These are phyloP conservation scores for Branchellion lobata DNA, from an alignment of 2,888 invertebrate species.

Conservation along the genomic window DNA sequence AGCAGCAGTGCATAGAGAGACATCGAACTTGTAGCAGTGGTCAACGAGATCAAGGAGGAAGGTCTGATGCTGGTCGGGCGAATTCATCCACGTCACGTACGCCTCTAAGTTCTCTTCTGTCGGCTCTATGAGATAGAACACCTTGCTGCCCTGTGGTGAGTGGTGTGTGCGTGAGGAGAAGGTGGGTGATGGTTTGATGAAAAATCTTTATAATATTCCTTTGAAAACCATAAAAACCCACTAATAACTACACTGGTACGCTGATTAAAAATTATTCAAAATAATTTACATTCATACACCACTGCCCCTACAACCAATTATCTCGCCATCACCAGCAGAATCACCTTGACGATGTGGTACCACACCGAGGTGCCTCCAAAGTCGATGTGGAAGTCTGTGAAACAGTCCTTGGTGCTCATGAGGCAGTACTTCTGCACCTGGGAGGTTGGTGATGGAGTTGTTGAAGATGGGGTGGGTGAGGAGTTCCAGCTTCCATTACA, in stretches of 20 bases:
- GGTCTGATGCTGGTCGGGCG: conserved; percentile 31
- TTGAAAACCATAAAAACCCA: no score
- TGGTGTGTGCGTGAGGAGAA: background rate
- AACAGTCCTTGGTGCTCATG: conserved; percentile 40
- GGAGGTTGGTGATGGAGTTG: background rate
- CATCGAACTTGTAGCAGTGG: conserved; percentile 42
- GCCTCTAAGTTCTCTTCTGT: conserved; percentile 32
- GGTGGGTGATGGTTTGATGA: no score
- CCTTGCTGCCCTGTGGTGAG: conserved; percentile 37
- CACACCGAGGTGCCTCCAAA: conserved; percentile 44
- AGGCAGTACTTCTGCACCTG: conserved; percentile 45
- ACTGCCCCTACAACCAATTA: no score
- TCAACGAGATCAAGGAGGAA: conserved; percentile 38
- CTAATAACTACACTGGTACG: no score
- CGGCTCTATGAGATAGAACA: conserved; percentile 41
- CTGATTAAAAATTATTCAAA: no score
- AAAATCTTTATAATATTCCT: no score
- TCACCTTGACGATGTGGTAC: conserved; percentile 41
- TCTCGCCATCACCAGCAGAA: no score
- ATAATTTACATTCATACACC: no score
- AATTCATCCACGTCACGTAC: conserved; percentile 44
- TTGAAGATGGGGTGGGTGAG: no score
- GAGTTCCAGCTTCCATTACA: no score
- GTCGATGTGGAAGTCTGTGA: conserved; percentile 46
- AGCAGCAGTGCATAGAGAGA: no score